Conservation (phyloP, 2,888 invertebrate genomes). For the Chymomyza fuscimana region DNA sequence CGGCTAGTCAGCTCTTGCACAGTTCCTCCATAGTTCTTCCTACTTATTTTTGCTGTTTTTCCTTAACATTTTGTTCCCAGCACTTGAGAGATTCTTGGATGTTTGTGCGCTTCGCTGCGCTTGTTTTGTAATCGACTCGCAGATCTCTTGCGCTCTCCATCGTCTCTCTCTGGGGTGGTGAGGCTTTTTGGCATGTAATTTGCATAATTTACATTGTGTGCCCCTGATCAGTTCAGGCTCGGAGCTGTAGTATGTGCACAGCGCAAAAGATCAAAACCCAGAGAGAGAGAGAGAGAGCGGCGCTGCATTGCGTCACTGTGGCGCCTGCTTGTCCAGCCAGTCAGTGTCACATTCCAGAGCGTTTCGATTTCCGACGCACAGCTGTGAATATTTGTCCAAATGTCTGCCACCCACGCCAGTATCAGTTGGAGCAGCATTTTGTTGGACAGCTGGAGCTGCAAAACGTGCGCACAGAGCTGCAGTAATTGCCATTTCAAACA, state of each 20-base stretch:
- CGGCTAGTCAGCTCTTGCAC: not conserved
- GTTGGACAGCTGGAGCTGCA: not conserved
- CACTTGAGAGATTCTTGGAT: not conserved
- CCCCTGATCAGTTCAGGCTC: slow-evolving; percentile 37
- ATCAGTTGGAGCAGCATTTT: not conserved
- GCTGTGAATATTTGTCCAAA: slow-evolving; percentile 11
- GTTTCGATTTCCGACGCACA: slow-evolving; percentile 36
- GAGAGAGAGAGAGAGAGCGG: slow-evolving; percentile 15
- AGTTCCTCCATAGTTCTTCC: not conserved
- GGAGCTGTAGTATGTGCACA: slow-evolving; percentile 15
- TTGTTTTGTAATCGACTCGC: slow-evolving; percentile 11
- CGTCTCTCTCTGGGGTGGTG: not conserved
- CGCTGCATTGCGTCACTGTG: slow-evolving; percentile 23
- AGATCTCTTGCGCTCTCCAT: slow-evolving; percentile 5
- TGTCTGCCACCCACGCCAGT: slow-evolving; percentile 26
- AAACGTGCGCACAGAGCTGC: slow-evolving; percentile 23
- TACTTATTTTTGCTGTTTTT: not conserved
- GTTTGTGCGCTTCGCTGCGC: slow-evolving; percentile 19
- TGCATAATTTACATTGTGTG: slow-evolving; percentile 48
- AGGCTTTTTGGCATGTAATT: slow-evolving; percentile 39
- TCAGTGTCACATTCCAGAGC: slow-evolving; percentile 1
- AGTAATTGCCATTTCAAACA: slow-evolving; percentile 27
- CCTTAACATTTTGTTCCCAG: not conserved
- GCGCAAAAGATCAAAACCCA: slow-evolving; percentile 2
- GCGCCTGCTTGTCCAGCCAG: slow-evolving; percentile 5